phyloP scores from a whole-genome alignment of 2,797 vertebrate species.

The Aulostomus chinensis region DNA sequence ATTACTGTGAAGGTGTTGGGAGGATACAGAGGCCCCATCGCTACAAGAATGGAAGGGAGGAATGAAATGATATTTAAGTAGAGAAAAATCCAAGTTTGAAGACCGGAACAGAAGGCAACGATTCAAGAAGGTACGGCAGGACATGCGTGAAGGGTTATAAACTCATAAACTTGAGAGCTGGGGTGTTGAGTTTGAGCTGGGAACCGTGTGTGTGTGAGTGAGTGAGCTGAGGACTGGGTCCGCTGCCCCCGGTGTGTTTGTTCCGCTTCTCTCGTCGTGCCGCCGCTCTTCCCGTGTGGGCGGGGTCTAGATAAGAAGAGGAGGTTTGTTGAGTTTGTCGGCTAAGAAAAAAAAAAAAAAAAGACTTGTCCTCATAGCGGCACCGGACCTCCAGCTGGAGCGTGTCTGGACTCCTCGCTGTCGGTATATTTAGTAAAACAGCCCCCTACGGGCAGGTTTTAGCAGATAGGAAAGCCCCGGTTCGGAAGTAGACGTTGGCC shows the following conservation, averaged over 20 bases:
- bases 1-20: no score
- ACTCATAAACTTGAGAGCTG: no score
- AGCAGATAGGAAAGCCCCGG: not conserved
- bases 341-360: not conserved
- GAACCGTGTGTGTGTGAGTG: no score
- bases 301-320: constrained; percentile 43
- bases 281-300: constrained; percentile 51
- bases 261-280: constrained; percentile 13
- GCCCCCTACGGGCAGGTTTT: no score
- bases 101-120: no score
- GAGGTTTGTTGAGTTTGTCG: constrained; percentile 22
- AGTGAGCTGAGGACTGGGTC: constrained; percentile 31
- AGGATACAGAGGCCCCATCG: no score
- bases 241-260: constrained; percentile 20
- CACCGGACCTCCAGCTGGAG: not conserved
- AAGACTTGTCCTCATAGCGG: not conserved
- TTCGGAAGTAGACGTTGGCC: not conserved
- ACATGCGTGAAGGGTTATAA: no score
- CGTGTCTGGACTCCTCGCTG: constrained; percentile 22
- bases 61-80: no score
- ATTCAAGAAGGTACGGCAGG: no score
- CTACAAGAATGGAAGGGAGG: no score
- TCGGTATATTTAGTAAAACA: not conserved
- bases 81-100: no score
- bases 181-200: no score